Percentiles rank a stretch among this genome's conserved stretches.
These are phyloP conservation scores for Jordanella pulchra DNA, from an alignment of 2,797 vertebrate genomes.

Conservation along the genomic window DNA sequence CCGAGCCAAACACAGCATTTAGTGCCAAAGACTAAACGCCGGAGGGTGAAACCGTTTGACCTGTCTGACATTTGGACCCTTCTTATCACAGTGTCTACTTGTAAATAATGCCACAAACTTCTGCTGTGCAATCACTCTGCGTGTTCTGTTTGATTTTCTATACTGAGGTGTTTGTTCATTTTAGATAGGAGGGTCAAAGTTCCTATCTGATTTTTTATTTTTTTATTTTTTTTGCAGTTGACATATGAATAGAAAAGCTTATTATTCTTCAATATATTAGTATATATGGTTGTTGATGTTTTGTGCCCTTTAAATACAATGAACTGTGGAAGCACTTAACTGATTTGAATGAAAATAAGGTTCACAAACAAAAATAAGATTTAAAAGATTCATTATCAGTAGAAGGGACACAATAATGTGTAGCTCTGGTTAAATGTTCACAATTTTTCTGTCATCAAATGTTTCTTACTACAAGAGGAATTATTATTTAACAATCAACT, in stretches of 20 bases:
- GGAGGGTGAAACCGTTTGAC: conserved; percentile 14
- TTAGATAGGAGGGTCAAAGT: conserved; percentile 25
- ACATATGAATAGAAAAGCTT: not conserved
- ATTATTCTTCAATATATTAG: not conserved
- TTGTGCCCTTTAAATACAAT: not conserved
- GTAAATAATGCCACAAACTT: conserved; percentile 36
- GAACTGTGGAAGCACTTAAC: too few relatives aligned
- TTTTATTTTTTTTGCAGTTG: not conserved
- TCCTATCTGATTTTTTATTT: not conserved
- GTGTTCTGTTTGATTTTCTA: conserved; percentile 26
- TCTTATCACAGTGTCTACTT: conserved; percentile 26
- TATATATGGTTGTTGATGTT: not conserved
- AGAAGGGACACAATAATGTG: not conserved
- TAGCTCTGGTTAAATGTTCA: not conserved
- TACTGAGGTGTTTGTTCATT: not conserved
- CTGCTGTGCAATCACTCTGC: conserved; percentile 16
- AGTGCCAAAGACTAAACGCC: conserved; percentile 33
- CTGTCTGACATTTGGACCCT: conserved; percentile 8
- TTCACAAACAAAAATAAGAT: not conserved
- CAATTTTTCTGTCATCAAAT: not conserved
- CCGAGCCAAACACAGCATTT: conserved; percentile 4
- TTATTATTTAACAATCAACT: not conserved
- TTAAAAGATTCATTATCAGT: not conserved
- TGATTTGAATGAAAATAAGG: too few relatives aligned
- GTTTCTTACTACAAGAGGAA: not conserved